Evolutionary conservation across 1,140 invertebrate genomes (phyloP).

Genomic region (Glossosoma conforme): DNA sequence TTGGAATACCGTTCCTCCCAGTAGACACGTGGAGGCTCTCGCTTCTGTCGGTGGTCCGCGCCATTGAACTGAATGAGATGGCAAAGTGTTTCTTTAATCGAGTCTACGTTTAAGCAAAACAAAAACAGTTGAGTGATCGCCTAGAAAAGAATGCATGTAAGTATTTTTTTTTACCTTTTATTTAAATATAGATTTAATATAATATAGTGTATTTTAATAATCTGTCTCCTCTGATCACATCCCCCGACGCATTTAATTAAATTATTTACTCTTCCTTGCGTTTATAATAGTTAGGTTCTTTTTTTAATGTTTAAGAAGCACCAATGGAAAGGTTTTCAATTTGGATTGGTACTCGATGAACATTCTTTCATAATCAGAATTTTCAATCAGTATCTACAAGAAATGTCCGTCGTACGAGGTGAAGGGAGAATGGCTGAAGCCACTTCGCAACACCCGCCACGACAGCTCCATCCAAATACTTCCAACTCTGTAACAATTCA

Average conservation of each 20-base stretch:
- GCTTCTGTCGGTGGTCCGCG: background rate
- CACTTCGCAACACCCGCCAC: constrained; percentile 5
- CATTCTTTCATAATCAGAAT: no score
- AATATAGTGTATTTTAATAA: constrained; percentile 17
- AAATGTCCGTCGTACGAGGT: constrained; percentile 16
- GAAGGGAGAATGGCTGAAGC: constrained; percentile 6
- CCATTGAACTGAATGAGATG: no score
- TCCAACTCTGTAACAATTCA: constrained; percentile 15
- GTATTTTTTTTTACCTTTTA: constrained; percentile 16
- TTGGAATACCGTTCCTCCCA: no score
- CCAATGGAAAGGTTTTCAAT: no score
- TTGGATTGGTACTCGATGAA: no score
- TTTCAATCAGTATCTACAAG: constrained; percentile 30
- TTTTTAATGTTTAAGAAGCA: no score
- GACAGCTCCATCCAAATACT: constrained; percentile 14
- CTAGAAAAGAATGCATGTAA: constrained; percentile 26
- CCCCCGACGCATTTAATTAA: no score
- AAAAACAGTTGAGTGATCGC: constrained; percentile 18
- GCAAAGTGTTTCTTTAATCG: no score
- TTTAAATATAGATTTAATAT: constrained; percentile 28
- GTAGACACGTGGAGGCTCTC: background rate
- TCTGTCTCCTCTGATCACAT: constrained; percentile 22
- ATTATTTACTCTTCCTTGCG: constrained; percentile 10
- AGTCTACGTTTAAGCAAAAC: no score
- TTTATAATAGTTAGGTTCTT: no score